Percentiles rank a stretch among this genome's conserved stretches.
These are phyloP conservation scores for Pygoscelis adeliae DNA, from an alignment of 2,113 vertebrate species.

Conservation along the genomic window DNA sequence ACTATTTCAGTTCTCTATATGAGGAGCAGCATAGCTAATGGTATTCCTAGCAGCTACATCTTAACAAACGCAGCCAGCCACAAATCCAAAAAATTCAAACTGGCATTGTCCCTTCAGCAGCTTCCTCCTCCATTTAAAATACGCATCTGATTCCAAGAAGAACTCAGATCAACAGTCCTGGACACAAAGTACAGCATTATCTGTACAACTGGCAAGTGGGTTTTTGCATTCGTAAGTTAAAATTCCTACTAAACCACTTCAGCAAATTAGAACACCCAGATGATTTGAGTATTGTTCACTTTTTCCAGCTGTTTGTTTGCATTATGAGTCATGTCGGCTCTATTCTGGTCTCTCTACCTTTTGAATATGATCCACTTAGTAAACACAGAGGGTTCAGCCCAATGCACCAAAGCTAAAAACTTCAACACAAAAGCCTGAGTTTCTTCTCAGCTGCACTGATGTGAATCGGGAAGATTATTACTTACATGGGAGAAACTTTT, in stretches of 20 bases:
- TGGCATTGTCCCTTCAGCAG: background rate
- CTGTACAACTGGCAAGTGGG: background rate
- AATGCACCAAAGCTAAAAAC: background rate
- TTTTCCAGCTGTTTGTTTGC: constrained; percentile 59
- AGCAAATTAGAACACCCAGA: background rate
- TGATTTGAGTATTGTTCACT: constrained; percentile 19
- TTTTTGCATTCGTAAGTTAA: background rate
- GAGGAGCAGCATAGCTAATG: background rate
- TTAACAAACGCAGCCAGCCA: background rate
- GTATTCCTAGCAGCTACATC: background rate
- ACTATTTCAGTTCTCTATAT: background rate
- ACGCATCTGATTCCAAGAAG: background rate
- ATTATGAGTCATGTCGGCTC: constrained; percentile 49
- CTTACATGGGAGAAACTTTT: background rate
- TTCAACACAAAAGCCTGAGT: background rate
- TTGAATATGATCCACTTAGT: background rate
- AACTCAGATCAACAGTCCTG: background rate
- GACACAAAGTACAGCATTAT: constrained; percentile 1
- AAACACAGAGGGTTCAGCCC: background rate
- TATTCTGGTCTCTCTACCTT: constrained; percentile 26
- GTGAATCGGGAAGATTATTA: background rate
- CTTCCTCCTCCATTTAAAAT: background rate
- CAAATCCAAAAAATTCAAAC: background rate
- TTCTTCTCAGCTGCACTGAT: background rate
- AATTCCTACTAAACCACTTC: constrained; percentile 26